Evolutionary conservation across 2,888 invertebrate species (phyloP).

Genomic region (Tenthredo distinguenda): DNA sequence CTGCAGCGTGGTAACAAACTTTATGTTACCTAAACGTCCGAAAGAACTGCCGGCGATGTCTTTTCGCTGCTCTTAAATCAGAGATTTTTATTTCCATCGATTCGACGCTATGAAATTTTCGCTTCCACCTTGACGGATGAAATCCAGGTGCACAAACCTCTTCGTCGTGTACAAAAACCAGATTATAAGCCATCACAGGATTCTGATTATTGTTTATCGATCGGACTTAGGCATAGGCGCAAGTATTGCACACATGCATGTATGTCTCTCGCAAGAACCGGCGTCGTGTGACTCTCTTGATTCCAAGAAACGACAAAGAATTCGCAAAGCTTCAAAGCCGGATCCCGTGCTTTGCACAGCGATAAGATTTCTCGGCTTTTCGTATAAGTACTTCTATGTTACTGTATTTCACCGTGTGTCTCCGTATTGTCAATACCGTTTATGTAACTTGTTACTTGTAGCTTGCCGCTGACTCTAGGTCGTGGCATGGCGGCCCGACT

Average conservation of each 20-base stretch:
- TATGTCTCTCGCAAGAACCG: background rate
- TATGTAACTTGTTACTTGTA: constrained; percentile 34
- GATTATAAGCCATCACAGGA: background rate
- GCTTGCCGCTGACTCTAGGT: constrained; percentile 48
- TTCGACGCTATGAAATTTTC: background rate
- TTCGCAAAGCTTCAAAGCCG: constrained; percentile 67
- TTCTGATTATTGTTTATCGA: constrained; percentile 34
- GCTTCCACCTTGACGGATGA: background rate
- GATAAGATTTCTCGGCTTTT: constrained; percentile 66
- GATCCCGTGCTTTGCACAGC: constrained; percentile 64
- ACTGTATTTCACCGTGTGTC: constrained; percentile 25
- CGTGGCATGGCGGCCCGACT: constrained; percentile 49
- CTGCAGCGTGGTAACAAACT: constrained; percentile 3
- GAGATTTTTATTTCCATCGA: background rate
- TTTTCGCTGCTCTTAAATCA: constrained; percentile 9
- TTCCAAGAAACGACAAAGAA: constrained; percentile 61
- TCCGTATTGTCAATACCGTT: constrained; percentile 49
- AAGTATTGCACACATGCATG: background rate
- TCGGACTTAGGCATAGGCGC: background rate
- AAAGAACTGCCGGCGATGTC: background rate
- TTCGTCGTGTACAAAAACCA: constrained; percentile 3
- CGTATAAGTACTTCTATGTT: constrained; percentile 35
- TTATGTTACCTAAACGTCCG: constrained; percentile 5
- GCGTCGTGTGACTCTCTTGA: constrained; percentile 7
- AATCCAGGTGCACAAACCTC: background rate